These are phyloP conservation scores for Burhinus oedicnemus DNA, from an alignment of 2,113 vertebrate genomes.

Conservation along the genomic window DNA sequence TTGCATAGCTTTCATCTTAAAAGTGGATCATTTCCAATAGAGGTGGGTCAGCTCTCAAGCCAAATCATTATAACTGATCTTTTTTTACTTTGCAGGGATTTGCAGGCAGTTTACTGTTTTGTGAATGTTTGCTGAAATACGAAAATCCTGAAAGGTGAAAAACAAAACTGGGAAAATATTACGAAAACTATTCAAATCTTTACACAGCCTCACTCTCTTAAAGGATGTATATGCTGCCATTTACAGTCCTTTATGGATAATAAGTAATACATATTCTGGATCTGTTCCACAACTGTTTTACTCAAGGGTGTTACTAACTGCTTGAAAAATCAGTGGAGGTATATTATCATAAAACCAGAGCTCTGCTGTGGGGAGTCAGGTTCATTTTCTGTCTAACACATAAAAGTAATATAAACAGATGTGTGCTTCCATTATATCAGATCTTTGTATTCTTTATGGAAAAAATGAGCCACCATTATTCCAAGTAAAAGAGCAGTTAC, in stretches of 20 bases:
- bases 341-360: neutral
- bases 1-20: neutral
- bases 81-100: slow-evolving; percentile 8
- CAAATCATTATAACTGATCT: neutral
- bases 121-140: neutral
- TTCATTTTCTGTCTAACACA: neutral
- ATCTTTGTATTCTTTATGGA: neutral
- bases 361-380: neutral
- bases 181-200: neutral
- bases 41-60: neutral
- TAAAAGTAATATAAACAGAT: neutral
- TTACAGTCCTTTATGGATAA: neutral
- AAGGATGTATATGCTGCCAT: neutral
- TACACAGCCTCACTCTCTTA: neutral
- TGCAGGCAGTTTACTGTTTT: neutral
- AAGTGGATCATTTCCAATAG: neutral
- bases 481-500: neutral
- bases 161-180: slow-evolving; percentile 6
- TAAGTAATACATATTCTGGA: neutral
- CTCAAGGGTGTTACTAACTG: neutral
- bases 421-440: neutral
- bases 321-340: neutral
- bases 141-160: neutral
- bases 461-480: neutral
- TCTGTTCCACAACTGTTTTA: neutral